Percentiles rank a stretch among this genome's conserved stretches.
Evolutionary conservation across 2,113 vertebrate genomes (phyloP).

Genomic region (Dipodomys ordii): DNA sequence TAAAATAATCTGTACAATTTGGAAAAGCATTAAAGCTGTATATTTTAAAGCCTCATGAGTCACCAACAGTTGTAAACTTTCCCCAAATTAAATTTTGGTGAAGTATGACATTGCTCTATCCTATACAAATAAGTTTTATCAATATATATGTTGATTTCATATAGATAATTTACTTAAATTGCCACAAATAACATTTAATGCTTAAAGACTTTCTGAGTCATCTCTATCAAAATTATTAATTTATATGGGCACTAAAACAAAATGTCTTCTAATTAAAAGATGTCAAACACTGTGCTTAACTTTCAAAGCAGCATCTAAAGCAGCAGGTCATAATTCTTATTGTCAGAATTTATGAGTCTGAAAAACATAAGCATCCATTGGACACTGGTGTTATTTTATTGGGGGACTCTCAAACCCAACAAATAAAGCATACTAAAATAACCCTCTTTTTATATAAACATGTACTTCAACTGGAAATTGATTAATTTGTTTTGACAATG

Average conservation of each 20-base stretch:
- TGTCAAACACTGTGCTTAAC: too few species aligned
- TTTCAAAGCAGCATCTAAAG: too few species aligned
- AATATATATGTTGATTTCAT: background rate
- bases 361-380: too few species aligned
- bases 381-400: background rate
- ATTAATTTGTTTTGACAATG: background rate
- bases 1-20: background rate
- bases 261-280: background rate
- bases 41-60: background rate
- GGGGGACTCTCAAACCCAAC: background rate
- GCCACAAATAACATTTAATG: background rate
- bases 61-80: background rate
- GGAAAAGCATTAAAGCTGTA: background rate
- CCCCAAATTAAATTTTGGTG: background rate
- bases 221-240: background rate
- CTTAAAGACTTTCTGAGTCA: background rate
- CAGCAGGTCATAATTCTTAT: too few species aligned
- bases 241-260: background rate
- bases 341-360: too few species aligned
- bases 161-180: background rate
- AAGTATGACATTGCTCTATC: background rate
- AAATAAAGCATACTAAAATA: background rate
- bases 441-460: background rate
- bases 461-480: background rate
- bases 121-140: background rate